Evolutionary conservation across 2,888 invertebrate species (phyloP).

Genomic region (Tethea ocularis): DNA sequence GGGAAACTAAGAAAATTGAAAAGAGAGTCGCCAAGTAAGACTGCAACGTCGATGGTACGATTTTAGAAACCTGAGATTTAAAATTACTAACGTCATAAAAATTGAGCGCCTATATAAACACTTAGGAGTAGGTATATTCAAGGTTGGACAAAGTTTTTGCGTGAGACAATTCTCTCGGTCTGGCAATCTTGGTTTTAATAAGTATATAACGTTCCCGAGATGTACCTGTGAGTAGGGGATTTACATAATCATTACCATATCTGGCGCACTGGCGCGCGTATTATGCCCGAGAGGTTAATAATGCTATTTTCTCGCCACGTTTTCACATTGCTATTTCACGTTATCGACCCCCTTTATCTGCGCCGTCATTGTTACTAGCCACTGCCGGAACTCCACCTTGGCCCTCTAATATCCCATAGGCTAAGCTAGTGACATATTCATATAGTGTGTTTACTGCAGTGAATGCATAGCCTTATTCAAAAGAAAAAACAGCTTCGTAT

Average conservation of each 20-base stretch:
- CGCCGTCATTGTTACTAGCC: slow-evolving; percentile 81
- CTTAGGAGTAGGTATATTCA: slow-evolving; percentile 53
- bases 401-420: slow-evolving; percentile 46
- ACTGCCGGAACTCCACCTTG: slow-evolving; percentile 68
- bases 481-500: slow-evolving; percentile 21
- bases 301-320: slow-evolving; percentile 84
- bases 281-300: slow-evolving; percentile 83
- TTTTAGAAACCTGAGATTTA: slow-evolving; percentile 77
- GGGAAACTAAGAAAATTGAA: slow-evolving; percentile 83
- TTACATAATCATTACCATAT: slow-evolving; percentile 85
- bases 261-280: slow-evolving; percentile 82
- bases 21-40: slow-evolving; percentile 79
- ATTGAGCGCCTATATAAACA: slow-evolving; percentile 73
- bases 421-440: too few species aligned
- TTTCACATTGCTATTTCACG: slow-evolving; percentile 82
- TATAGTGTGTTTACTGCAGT: slow-evolving; percentile 20
- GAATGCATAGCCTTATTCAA: slow-evolving; percentile 27
- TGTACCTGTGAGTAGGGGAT: slow-evolving; percentile 81
- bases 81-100: slow-evolving; percentile 76
- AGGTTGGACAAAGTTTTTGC: slow-evolving; percentile 68
- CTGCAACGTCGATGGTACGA: slow-evolving; percentile 75
- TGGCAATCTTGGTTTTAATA: slow-evolving; percentile 82
- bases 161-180: slow-evolving; percentile 70
- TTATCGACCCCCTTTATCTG: slow-evolving; percentile 80
- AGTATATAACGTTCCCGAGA: slow-evolving; percentile 81